Percentiles rank a stretch among this genome's conserved stretches.
Conservation (phyloP, 2,888 invertebrate genomes). For the Hyppa rectilinea region DNA sequence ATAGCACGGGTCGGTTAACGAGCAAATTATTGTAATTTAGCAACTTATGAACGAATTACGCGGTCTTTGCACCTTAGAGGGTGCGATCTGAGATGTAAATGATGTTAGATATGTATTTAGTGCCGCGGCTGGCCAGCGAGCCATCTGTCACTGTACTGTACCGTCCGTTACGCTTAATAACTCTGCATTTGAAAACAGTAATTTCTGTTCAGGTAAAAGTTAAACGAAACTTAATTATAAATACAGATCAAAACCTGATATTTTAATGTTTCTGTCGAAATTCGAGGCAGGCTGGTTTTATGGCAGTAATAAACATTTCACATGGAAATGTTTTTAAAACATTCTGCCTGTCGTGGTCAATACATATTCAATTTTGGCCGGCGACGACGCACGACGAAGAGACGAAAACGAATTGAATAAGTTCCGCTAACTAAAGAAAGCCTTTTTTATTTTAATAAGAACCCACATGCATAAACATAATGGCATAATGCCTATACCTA, state of each 20-base stretch:
- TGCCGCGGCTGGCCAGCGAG: conserved; percentile 50
- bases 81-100: conserved; percentile 58
- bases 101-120: conserved; percentile 58
- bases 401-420: not conserved
- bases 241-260: conserved; percentile 21
- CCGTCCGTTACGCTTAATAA: conserved; percentile 37
- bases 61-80: conserved; percentile 61
- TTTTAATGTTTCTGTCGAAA: conserved; percentile 14
- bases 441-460: not conserved
- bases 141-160: conserved; percentile 56
- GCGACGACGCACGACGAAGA: not conserved
- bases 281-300: conserved; percentile 6
- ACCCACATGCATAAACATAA: too few relatives aligned
- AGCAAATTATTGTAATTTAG: conserved; percentile 60
- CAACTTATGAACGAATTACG: conserved; percentile 58
- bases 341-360: not conserved
- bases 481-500: too few relatives aligned
- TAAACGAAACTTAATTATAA: conserved; percentile 25
- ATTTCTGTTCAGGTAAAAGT: conserved; percentile 17
- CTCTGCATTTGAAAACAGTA: conserved; percentile 11
- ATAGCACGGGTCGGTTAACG: conserved; percentile 59
- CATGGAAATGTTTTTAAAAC: conserved; percentile 36
- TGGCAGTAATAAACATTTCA: conserved; percentile 22
- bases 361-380: not conserved
- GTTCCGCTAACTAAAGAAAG: not conserved